phyloP scores from a whole-genome alignment of 92 coral and sea anemone species.

The Siderastrea radians region DNA sequence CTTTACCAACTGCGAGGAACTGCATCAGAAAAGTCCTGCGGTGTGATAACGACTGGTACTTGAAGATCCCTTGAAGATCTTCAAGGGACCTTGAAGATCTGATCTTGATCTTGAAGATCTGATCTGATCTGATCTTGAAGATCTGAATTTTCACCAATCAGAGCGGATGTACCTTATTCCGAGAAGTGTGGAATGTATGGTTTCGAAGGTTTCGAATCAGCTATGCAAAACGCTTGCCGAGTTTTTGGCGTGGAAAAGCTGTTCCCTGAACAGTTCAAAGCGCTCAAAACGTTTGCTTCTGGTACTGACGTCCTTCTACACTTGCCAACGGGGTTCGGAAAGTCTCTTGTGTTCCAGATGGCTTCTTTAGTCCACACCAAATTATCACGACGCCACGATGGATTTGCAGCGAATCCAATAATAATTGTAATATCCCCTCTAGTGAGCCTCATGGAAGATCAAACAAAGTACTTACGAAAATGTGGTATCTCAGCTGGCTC shows the following conservation, averaged over 20 bases:
- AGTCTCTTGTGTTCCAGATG: slow-evolving; percentile 50
- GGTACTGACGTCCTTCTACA: slow-evolving; percentile 21
- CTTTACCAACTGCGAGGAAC: too few relatives aligned
- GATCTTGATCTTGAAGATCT: too few relatives aligned
- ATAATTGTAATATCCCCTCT: slow-evolving; percentile 35
- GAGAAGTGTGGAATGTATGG: slow-evolving; percentile 9
- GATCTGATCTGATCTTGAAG: too few relatives aligned
- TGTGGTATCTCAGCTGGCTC: slow-evolving; percentile 14
- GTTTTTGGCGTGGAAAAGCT: slow-evolving; percentile 34
- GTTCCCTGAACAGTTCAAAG: slow-evolving; percentile 40
- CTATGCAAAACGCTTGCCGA: slow-evolving; percentile 14
- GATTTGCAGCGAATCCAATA: slow-evolving; percentile 30
- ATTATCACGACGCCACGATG: not conserved
- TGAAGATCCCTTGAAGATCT: too few relatives aligned
- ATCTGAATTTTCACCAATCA: slow-evolving; percentile 17
- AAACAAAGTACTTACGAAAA: slow-evolving; percentile 7
- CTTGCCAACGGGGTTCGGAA: slow-evolving; percentile 54
- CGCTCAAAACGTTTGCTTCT: slow-evolving; percentile 17
- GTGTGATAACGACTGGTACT: too few relatives aligned
- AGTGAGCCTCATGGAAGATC: slow-evolving; percentile 32
- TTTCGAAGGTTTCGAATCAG: slow-evolving; percentile 8
- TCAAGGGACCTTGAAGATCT: too few relatives aligned
- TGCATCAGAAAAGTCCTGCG: too few relatives aligned
- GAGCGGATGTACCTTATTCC: not conserved
- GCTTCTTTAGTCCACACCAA: slow-evolving; percentile 34